Base-by-base conservation (phyloP, 2,797 vertebrate genomes). In the Ceyx erithaca region DNA sequence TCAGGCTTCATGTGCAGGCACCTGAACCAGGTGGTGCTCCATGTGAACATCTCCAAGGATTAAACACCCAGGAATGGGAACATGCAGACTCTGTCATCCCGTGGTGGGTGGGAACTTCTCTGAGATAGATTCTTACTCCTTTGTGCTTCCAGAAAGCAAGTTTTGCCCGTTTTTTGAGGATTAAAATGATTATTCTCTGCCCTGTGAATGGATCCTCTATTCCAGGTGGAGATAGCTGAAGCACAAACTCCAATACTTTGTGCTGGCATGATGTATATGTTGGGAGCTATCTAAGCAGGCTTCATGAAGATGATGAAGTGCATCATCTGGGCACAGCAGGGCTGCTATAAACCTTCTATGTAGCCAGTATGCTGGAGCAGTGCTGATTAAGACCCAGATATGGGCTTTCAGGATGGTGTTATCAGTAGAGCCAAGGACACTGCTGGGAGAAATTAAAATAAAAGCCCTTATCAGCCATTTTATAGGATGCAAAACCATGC, bases 21-120 rank as follows among this genome's bases (percentile, higher is more conserved):
- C 20, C 55, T 26, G 8, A 37, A 14, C 22, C 12, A 9, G 78
- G 35, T 22, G 20, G 17, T 62, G 35, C 7, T n/a, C 4, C 4
- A 9, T 10, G 10, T 12, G 30, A 15, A 28, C 1, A 6, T 18
- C 19, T 63, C 28, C 85, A 54, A 54, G 30, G 70, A 33, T 4
- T 4, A 26, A 66, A 45, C 4, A 6, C 45, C 13, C 28, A 33
- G 17, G 23, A 23, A 40, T 1, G 6, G 31, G 22, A 43, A 37
- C 67, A 19, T 4, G 14, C 2, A 9, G 37, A 8, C 6, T 62
- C 3, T 25, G 33, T 33, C 33, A 23, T 80, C 8, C 3, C 21
- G 19, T 55, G 8, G 9, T 1, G 2, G 13, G 31, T 1, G 2
- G 13, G 30, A 76, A 6, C 5, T 57, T 26, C 14, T 30, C 18